Base-by-base conservation (phyloP, 2,113 vertebrate genomes). In the Terrapene triunguis region DNA sequence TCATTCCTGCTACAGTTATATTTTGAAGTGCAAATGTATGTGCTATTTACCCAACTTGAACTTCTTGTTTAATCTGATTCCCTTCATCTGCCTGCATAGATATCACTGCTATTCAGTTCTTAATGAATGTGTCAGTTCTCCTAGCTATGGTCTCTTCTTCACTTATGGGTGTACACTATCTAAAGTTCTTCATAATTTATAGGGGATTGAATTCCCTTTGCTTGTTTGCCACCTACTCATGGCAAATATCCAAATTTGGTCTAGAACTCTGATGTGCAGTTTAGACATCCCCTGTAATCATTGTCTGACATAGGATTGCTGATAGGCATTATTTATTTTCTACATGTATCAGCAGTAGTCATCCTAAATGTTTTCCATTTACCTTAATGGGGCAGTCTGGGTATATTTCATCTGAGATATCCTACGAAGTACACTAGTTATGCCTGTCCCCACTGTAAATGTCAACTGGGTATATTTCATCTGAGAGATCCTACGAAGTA, bases 351-450 rank as follows among this genome's bases (percentile, higher is more conserved):
- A 72, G 48, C 51, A 4, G 57, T 51, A 82, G 72, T 84, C 72
- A 78, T 85, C 72, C 81, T 88, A 35, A 47, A 57, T 78, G 85
- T 92, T 97, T 80, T 81, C 87, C 76, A 7, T 55, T 95, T 80
- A 80, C 44, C 51, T 89, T 91, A 59, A 32, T 50, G 21, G 24
- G 35, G 27, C 80, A 47, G 7, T 48, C 38, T 94, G 10, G 57
- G 25, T 82, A 38, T 21, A 19, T 83, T 50, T 53, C 91, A 17
- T 72, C 84, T 35, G 88, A 25, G 38, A 87, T 65, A 78, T 82
- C 42, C 10, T 57, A 19, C 10, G 54, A 78, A 48, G 50, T 8
- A 1, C 1, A 4, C 16, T 32, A 82, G 80, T 76, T 42, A 19
- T 87, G 19, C 5, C 4, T 89, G 25, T 44, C 86, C 0, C 42